Base-by-base conservation (phyloP, 2,113 vertebrate species). In the Triplophysa dalaica region DNA sequence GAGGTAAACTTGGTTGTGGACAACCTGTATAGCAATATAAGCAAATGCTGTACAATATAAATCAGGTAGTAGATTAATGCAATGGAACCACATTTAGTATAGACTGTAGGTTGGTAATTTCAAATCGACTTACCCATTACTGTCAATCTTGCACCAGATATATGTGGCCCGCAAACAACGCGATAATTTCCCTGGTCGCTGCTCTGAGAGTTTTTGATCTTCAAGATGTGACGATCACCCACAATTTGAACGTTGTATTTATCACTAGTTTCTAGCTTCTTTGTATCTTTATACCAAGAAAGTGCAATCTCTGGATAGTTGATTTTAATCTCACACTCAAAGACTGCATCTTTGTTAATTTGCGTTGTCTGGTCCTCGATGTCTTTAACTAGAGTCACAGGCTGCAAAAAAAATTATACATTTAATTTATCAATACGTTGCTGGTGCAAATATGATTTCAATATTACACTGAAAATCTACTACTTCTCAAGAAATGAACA, bases 251-350 rank as follows among this genome's bases (percentile, higher is more conserved):
- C 97, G 74, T 95, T 92, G 58, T 98, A 98, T 87, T 98, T 97
- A 75, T 94, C 87, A 83, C 85, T 91, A 61, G 88, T 91, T 21
- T 97, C 94, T 88, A 99, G 90, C 89, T 97, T 98, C 89, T 95
- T 93, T 1, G 96, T 98, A 73, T 96, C 97, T 86, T 96, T 98
- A 92, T 99, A 99, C 98, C 98, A 99, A 43, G 94, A 95, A 43
- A 99, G 93, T 4, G 92, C 91, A 88, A 99, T 98, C 93, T 99
- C 98, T 16, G 97, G 97, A 87, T 98, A 99, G 88, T 99, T 98
- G 87, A 99, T 98, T 88, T 92, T 94, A 88, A 99, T 94, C 66
- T 93, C 91, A 84, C 97, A 98, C 92, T 96, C 92, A 86, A 99
- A 99, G 26, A 92, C 62, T 58, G 95, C 96, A 41, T 93, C 93